Conservation (phyloP, 1,140 invertebrate genomes). For the Caenorhabditis inopinata region DNA sequence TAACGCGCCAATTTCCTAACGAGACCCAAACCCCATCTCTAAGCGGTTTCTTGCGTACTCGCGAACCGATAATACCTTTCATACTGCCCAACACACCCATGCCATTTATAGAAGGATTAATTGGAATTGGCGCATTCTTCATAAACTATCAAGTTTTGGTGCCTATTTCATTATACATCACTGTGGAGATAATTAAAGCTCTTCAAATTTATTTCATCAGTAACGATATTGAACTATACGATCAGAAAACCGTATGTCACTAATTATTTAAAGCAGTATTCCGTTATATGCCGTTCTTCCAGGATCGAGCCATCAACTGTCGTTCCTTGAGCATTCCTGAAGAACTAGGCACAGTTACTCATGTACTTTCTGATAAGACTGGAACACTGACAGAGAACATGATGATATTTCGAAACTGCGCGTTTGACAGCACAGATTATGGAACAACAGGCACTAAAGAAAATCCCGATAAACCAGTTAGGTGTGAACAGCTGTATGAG, state of each 20-base stretch:
- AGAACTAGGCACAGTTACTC: conserved; percentile 87
- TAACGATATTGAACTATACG: conserved; percentile 40
- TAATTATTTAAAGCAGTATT: background rate
- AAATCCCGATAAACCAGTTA: no score
- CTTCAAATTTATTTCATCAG: conserved; percentile 77
- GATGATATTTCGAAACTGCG: conserved; percentile 51
- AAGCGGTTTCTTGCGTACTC: no score
- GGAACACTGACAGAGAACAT: conserved; percentile 95
- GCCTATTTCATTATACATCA: conserved; percentile 91
- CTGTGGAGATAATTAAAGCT: conserved; percentile 92
- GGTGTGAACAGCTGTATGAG: no score
- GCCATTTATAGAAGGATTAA: conserved; percentile 68
- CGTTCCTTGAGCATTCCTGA: conserved; percentile 90
- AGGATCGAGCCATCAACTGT: conserved; percentile 46
- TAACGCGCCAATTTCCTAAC: no score
- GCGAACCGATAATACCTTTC: no score
- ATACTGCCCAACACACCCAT: conserved; percentile 72
- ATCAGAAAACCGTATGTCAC: conserved; percentile 23
- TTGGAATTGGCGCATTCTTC: conserved; percentile 68
- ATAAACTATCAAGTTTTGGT: conserved; percentile 78
- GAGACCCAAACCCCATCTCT: no score
- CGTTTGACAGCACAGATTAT: conserved; percentile 40
- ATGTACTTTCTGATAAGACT: conserved; percentile 95
- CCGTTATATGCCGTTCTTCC: background rate
- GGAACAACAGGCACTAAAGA: conserved; percentile 51